Base-by-base conservation (phyloP, 2,888 invertebrate genomes). In the Linyphia triangularis region DNA sequence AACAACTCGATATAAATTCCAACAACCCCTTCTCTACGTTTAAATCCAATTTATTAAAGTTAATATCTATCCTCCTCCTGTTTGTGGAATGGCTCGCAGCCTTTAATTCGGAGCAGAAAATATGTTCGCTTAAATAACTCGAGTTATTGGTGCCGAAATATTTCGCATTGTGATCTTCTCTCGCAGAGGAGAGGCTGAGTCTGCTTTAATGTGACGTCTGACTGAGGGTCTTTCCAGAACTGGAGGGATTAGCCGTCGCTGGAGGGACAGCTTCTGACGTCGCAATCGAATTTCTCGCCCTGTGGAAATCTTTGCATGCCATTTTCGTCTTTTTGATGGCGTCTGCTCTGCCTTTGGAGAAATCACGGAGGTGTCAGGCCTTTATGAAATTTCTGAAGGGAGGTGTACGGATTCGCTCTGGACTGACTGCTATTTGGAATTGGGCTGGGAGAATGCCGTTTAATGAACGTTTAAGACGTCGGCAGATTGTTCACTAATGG, bases 131-230 rank as follows among this genome's bases (percentile, higher is more conserved):
- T 4, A 65, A 59, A 72, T 82, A 73, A 33, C 69, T 69, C 63
- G 37, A 51, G 13, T 13, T 57, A 59, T 69, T 83, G 83, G 43
- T 19, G 24, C 16, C 26, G 61, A 43, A 82, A 61, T 63, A 63
- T 51, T 57, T 10, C 61, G 73, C 83, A 72, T 83, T 83, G 73
- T 83, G 65, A 72, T 82, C 51, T 3, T 43, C 33, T 9, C 5
- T n/a, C n/a, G 43, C 30, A 19, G 57, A 65, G 61, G 19, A 33
- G 19, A 10, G 57, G 70, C 67, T n/a, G n/a, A 43, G 59, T 57
- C 81, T 43, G 67, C 65, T 65, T 72, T 83, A 83, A 83, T 83
- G 26, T 83, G 83, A 81, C 81, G 33, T 70, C 7, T 69, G 81
- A 81, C 59, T 57, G 73, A 30, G 51, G n/a, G 24, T 24, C 40